Evolutionary conservation across 2,113 vertebrate genomes (phyloP), one percentile per base, ranked within the genome.

Genomic region (Grammomys dolichurus): DNA sequence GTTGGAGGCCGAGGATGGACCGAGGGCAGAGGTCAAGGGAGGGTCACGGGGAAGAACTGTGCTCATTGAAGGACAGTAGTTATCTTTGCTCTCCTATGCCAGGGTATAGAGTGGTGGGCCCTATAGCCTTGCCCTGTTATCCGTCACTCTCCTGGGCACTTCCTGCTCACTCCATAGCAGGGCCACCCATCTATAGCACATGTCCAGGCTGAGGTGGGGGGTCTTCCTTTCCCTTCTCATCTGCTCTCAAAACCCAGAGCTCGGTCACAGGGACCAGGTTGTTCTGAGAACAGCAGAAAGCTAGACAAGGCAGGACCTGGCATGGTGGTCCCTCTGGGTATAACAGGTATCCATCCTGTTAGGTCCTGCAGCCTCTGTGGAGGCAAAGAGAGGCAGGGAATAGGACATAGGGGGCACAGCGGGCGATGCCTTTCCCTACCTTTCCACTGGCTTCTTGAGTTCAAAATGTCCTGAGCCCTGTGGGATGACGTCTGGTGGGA

Each of bases 321-420:
- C 60, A 5, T 0, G 0, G 58, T 7, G n/a, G n/a, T 75, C 22
- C 31, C 56, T 46, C 28, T 3, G 0, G 36, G 24, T 0, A 40
- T 40, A 40, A 40, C 40, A 40, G 40, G 40, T 40, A 2, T 33
- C 11, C 14, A 0, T 36, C 81, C 81, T 60, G 31, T 69, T 3
- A 0, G 54, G 20, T 14, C n/a, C 78, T 63, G 56, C 19, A 36
- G 54, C 63, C 48, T 70, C 88, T 0, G 0, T 11, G 26, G 54
- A 77, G 88, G 54, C 78, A 75, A 77, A 73, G 60, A 40, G 12
- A 81, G 22, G 12, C 19, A 51, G 80, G 36, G 19, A 10, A 2
- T 1, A 58, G 46, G 20, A 24, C 12, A 10, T 17, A 10, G 43
- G 46, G 16, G 43, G 22, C 22, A 7, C 3, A 0, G 3, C 3